Conservation (phyloP, 2,113 vertebrate species). For the Tonatia bakeri region DNA sequence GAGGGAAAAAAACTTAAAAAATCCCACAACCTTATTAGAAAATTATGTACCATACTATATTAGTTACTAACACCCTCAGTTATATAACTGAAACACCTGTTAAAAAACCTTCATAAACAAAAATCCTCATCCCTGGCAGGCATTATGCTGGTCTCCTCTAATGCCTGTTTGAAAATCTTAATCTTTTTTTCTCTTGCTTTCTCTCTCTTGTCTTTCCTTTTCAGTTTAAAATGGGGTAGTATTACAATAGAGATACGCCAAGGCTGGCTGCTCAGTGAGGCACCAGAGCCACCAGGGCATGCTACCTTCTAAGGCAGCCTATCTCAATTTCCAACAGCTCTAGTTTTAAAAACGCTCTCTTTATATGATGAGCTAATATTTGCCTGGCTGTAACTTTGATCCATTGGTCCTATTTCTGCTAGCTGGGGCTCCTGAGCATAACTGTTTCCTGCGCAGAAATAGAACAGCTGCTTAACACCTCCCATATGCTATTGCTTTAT, state of each 20-base stretch:
- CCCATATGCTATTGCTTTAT: slow-evolving; percentile 73
- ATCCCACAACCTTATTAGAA: not conserved
- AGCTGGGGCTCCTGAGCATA: slow-evolving; percentile 33
- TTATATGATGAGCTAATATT: slow-evolving; percentile 59
- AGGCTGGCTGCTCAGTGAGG: not conserved
- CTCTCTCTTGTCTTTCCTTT: not conserved
- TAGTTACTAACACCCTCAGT: not conserved
- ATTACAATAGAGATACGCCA: not conserved
- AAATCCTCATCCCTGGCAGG: not conserved
- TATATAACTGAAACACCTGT: not conserved
- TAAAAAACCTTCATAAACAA: not conserved
- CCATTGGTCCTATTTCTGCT: slow-evolving; percentile 65
- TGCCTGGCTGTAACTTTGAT: slow-evolving; percentile 62
- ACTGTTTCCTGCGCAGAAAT: slow-evolving; percentile 65
- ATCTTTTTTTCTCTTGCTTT: not conserved
- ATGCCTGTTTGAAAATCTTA: not conserved
- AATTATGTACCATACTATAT: not conserved
- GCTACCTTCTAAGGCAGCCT: slow-evolving; percentile 19
- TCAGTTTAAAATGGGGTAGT: not conserved
- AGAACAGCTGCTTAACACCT: slow-evolving; percentile 72
- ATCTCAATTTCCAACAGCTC: slow-evolving; percentile 39
- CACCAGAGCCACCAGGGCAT: not conserved
- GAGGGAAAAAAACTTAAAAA: not conserved
- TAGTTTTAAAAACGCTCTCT: slow-evolving; percentile 51
- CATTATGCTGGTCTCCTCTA: not conserved